Percentiles rank a stretch among this genome's conserved stretches.
phyloP scores from a whole-genome alignment of 2,113 vertebrate genomes.

The Puntigrus tetrazona region DNA sequence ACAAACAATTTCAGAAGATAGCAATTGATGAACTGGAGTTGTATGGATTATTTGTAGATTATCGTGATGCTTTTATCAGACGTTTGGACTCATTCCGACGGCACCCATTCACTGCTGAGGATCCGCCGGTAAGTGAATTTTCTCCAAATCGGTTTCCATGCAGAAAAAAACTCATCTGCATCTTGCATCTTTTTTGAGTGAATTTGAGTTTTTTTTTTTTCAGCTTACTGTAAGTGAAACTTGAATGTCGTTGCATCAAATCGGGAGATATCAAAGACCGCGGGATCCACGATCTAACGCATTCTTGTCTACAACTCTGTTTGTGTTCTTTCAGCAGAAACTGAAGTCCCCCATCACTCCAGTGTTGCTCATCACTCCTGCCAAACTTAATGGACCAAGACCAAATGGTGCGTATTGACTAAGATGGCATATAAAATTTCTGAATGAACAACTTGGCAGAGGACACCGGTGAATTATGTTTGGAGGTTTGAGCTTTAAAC shows the following conservation, averaged over 20 bases:
- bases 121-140: too few relatives aligned
- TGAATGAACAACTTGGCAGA: not conserved
- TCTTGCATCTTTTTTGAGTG: too few relatives aligned
- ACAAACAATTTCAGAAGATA: too few relatives aligned
- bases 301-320: not conserved
- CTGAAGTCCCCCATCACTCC: constrained; percentile 73
- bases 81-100: too few relatives aligned
- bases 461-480: not conserved
- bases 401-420: constrained; percentile 59
- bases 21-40: too few relatives aligned
- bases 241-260: not conserved
- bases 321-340: constrained; percentile 67
- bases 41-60: too few relatives aligned
- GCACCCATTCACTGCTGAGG: too few relatives aligned
- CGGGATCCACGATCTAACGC: not conserved
- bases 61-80: too few relatives aligned
- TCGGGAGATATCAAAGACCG: not conserved
- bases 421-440: not conserved
- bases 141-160: too few relatives aligned
- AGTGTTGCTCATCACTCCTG: constrained; percentile 56
- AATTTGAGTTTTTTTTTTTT: too few relatives aligned
- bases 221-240: too few relatives aligned
- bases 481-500: constrained; percentile 10
- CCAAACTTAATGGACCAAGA: constrained; percentile 32
- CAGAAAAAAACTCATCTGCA: too few relatives aligned